Evolutionary conservation across 2,888 invertebrate genomes (phyloP), one percentile per base, ranked within the genome.

Genomic region (Luperina testacea): DNA sequence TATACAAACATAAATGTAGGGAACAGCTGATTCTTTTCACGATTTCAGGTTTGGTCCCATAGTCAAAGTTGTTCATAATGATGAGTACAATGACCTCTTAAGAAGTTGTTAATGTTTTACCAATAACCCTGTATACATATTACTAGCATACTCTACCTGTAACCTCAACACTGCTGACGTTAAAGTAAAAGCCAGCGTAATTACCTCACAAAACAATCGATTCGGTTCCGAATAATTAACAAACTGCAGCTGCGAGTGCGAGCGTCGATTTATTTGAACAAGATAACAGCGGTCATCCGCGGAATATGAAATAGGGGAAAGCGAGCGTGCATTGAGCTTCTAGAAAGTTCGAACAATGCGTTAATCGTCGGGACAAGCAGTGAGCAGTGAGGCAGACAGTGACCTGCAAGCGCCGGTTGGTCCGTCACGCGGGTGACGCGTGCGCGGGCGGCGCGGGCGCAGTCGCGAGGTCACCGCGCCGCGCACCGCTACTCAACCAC

Each of bases 331-430:
- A 79, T 82, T 78, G 87, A 88, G 90, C 89, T 91, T 91, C 91
- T 92, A 93, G 93, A 92, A 93, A 93, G 92, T 92, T 90, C 89
- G 87, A 87, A 88, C 89, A 89, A 89, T 89, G 89, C 91, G 90
- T 89, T 90, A 92, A 92, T 92, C 90, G 91, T 86, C 82, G 84
- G 87, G 87, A 84, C 80, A 83, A 83, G 88, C 87, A 75, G 80
- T 70, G 82, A 83, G 80, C 74, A 74, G 57, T 75, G 75, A 75
- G 48, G 79, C 85, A 90, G 90, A 88, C 90, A 89, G 86, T 91
- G 91, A 90, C 91, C 90, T 88, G 90, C 82, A 84, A 85, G 87
- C 85, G 87, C 83, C 88, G 85, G 86, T 86, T 85, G 88, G 82
- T 83, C 86, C 88, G 87, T 88, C 91, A 90, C 90, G 91, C 89